A percentile compares a stretch with the other conserved stretches of the same genome.
Conservation (phyloP, 2,888 invertebrate genomes). For the Adelognathus sp. region DNA sequence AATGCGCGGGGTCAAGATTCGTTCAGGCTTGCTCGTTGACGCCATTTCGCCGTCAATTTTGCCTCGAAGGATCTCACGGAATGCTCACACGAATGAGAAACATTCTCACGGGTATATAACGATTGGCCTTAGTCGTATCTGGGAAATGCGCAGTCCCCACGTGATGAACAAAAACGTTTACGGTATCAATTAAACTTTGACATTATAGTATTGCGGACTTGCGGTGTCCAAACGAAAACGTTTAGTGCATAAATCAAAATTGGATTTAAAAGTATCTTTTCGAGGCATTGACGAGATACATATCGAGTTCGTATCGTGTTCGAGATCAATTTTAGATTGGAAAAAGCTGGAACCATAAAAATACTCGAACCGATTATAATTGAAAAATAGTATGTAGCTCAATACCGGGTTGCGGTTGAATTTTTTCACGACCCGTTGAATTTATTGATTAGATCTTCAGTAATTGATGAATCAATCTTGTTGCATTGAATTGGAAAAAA, state of each 20-base stretch:
- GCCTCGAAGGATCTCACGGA: not conserved
- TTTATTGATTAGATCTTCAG: no score
- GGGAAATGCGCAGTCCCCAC: slow-evolving; percentile 14
- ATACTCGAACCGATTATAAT: no score
- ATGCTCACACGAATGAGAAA: slow-evolving; percentile 24
- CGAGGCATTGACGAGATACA: slow-evolving; percentile 68
- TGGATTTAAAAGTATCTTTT: no score
- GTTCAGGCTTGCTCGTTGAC: slow-evolving; percentile 31
- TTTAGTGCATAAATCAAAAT: no score
- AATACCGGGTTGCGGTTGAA: no score
- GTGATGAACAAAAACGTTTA: not conserved
- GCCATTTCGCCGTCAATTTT: slow-evolving; percentile 21
- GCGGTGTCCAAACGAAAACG: no score
- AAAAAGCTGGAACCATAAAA: slow-evolving; percentile 25
- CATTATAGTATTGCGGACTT: no score
- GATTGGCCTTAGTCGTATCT: slow-evolving; percentile 14
- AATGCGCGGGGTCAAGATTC: slow-evolving; percentile 32
- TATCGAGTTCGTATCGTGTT: slow-evolving; percentile 65
- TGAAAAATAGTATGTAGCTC: no score
- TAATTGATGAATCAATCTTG: no score
- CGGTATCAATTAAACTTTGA: no score
- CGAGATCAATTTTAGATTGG: slow-evolving; percentile 66
- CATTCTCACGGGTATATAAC: slow-evolving; percentile 51
- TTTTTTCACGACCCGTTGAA: no score
- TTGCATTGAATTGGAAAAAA: no score